Evolutionary conservation across 2,888 invertebrate species (phyloP), one percentile per base, ranked within the genome.

Genomic region (Sialis fuliginosa): DNA sequence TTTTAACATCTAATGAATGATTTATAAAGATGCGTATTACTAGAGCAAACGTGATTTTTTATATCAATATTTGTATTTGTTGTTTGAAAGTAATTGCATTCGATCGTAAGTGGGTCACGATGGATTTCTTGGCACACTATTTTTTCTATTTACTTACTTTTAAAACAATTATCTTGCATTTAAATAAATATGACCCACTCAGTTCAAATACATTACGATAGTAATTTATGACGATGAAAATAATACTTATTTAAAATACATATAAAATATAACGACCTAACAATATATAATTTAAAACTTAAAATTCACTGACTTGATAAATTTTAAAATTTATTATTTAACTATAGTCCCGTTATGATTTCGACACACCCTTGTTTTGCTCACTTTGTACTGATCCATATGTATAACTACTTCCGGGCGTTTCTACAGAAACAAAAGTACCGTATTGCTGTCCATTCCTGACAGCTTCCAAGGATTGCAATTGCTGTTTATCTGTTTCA

Each of bases 341-440:
- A 37, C 12, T 6, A 7, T 6, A 6, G 6, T 10, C n/a, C n/a
- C 12, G 6, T 37, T 37, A 37, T 6, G 37, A 37, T 2, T 10
- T 6, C 37, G 37, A 10, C 12, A 37, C n/a, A 37, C 7, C 37
- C 13, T 48, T 45, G 7, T 45, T 44, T 35, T 41, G 33, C 37
- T 52, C 45, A 22, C 39, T 44, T 5, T 46, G 34, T 33, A 52
- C 33, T 33, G 53, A 51, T 22, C 54, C 56, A 45, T 57, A 58
- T 10, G 44, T 50, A 45, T 55, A 58, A 52, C 56, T 58, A 22
- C 56, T 49, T 48, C 54, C 55, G 9, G 56, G 54, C 42, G 55
- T 56, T 54, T 57, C 56, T 45, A 58, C 57, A 34, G 59, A 56
- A 13, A 60, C 60, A 43, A 55, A 60, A 54, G 56, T 59, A 37